Conservation (phyloP, 2,888 invertebrate genomes). For the Malthinus flaveolus region DNA sequence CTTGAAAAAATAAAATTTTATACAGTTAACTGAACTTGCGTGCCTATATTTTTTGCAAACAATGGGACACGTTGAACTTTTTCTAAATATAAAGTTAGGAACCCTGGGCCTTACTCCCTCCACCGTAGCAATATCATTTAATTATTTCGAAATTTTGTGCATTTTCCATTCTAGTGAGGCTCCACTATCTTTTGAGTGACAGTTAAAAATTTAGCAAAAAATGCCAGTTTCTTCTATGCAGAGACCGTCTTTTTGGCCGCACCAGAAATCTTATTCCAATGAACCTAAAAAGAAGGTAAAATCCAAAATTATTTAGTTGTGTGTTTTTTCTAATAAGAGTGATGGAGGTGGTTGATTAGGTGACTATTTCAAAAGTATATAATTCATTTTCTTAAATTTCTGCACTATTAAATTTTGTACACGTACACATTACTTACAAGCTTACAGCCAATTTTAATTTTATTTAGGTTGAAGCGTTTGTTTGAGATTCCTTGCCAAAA, state of each 20-base stretch:
- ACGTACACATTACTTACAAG: conserved; percentile 33
- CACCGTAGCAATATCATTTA: conserved; percentile 41
- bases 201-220: conserved; percentile 35
- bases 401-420: conserved; percentile 24
- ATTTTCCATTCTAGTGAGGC: conserved; percentile 31
- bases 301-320: not conserved
- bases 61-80: conserved; percentile 42
- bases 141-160: conserved; percentile 41
- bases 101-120: conserved; percentile 48
- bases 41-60: conserved; percentile 44
- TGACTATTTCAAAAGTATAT: not conserved
- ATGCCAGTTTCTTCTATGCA: conserved; percentile 57
- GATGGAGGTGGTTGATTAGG: not conserved
- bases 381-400: not conserved
- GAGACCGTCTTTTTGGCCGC: conserved; percentile 67
- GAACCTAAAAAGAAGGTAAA: conserved; percentile 51
- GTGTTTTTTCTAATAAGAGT: not conserved
- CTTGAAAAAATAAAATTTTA: no score
- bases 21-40: not conserved
- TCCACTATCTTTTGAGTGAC: conserved; percentile 38
- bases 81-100: conserved; percentile 50
- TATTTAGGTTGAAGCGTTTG: conserved; percentile 33
- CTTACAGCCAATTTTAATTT: conserved; percentile 25
- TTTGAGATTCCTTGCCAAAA: conserved; percentile 10
- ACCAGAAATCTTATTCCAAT: conserved; percentile 41